Conservation (phyloP, 2,113 vertebrate species). For the Anoura caudifer region DNA sequence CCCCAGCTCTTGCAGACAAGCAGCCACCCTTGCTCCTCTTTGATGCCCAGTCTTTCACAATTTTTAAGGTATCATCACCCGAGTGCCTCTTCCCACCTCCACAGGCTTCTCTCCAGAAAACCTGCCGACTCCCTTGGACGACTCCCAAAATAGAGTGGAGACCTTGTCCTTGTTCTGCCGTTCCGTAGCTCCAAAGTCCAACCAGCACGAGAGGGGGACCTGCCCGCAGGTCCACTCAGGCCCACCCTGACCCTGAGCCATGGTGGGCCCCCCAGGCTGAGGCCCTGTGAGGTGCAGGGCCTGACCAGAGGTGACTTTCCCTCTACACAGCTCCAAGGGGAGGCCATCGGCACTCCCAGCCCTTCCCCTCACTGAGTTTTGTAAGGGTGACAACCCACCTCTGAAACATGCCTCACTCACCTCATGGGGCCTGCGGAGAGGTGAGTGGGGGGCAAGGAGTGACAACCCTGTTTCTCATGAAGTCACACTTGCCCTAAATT, state of each 20-base stretch:
- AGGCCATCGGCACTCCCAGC: not conserved
- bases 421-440: not conserved
- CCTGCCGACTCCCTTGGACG: not conserved
- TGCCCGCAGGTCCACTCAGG: not conserved
- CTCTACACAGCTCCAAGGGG: not conserved
- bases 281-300: not conserved
- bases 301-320: not conserved
- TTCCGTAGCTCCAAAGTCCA: not conserved
- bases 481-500: not conserved
- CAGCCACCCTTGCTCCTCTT: not conserved
- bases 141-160: not conserved
- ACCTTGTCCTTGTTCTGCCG: not conserved
- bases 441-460: not conserved
- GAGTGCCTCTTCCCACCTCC: not conserved
- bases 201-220: not conserved
- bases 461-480: not conserved
- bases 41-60: not conserved
- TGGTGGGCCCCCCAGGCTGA: not conserved
- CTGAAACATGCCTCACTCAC: not conserved
- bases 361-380: not conserved
- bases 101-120: not conserved
- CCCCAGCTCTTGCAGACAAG: not conserved
- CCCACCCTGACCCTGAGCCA: not conserved
- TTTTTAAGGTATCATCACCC: not conserved
- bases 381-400: not conserved